These are phyloP conservation scores for Sesia bembeciformis DNA, from an alignment of 2,888 invertebrate species.

Conservation along the genomic window DNA sequence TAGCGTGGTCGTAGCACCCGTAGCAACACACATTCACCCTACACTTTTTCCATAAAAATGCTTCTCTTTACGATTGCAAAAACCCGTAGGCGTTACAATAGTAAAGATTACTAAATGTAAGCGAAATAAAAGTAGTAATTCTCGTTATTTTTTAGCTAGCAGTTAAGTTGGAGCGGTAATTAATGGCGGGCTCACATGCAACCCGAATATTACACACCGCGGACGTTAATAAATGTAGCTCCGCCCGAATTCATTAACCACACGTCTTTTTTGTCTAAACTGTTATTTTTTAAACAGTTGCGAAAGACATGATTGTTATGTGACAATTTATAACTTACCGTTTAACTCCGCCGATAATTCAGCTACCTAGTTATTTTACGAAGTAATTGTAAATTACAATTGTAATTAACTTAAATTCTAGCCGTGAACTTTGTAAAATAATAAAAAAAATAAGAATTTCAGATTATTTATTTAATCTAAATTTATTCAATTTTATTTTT, in stretches of 20 bases:
- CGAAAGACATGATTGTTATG: no score
- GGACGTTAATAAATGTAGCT: background rate
- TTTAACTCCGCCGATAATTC: no score
- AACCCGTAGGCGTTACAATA: background rate
- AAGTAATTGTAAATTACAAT: no score
- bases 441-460: no score
- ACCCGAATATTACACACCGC: constrained; percentile 4
- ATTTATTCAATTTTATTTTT: no score
- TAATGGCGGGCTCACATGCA: constrained; percentile 4
- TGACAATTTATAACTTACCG: no score
- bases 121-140: background rate
- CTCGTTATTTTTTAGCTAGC: constrained; percentile 1
- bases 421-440: no score
- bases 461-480: no score
- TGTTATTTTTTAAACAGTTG: no score
- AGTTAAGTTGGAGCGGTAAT: constrained; percentile 2
- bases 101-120: background rate
- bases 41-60: background rate
- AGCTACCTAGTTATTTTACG: no score
- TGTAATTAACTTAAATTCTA: no score
- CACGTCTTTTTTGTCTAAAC: no score
- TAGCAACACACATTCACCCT: background rate
- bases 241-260: background rate
- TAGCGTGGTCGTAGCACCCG: background rate
- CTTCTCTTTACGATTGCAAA: background rate